Evolutionary conservation across 2,888 invertebrate genomes (phyloP).

Genomic region (Tanytarsus gracilentus): DNA sequence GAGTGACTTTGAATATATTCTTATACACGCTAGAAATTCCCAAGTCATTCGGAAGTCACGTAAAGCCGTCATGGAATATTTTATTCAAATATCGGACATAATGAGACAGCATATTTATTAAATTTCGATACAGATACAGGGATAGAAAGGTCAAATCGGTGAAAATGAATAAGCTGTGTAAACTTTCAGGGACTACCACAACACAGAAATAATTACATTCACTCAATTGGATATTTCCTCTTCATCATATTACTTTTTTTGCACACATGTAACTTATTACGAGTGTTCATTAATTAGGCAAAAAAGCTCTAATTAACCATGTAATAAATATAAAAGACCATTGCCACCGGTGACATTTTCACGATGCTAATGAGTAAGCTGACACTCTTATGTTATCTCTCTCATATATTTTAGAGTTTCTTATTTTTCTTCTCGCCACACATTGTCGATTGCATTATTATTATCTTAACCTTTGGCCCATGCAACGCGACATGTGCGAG

Average conservation of each 20-base stretch:
- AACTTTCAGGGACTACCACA: conserved; percentile 11
- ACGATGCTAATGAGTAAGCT: not conserved
- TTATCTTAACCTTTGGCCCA: conserved; percentile 8
- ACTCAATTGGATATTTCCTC: not conserved
- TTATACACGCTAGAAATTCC: no score
- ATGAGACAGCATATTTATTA: no score
- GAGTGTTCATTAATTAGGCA: not conserved
- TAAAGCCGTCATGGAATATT: no score
- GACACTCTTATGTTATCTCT: not conserved
- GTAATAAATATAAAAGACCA: no score
- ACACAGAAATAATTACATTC: conserved; percentile 11
- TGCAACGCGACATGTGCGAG: not conserved
- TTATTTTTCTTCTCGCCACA: not conserved
- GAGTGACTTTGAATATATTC: no score
- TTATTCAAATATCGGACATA: no score
- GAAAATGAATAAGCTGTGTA: not conserved
- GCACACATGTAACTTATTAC: no score
- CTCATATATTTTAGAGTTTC: not conserved
- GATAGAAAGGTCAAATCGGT: not conserved
- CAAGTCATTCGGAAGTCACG: no score
- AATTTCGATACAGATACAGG: no score
- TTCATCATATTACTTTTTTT: not conserved
- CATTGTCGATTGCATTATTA: not conserved
- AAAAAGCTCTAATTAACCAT: no score
- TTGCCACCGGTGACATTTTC: not conserved